phyloP scores from a whole-genome alignment of 1,140 invertebrate species.

The Cherax quadricarinatus region DNA sequence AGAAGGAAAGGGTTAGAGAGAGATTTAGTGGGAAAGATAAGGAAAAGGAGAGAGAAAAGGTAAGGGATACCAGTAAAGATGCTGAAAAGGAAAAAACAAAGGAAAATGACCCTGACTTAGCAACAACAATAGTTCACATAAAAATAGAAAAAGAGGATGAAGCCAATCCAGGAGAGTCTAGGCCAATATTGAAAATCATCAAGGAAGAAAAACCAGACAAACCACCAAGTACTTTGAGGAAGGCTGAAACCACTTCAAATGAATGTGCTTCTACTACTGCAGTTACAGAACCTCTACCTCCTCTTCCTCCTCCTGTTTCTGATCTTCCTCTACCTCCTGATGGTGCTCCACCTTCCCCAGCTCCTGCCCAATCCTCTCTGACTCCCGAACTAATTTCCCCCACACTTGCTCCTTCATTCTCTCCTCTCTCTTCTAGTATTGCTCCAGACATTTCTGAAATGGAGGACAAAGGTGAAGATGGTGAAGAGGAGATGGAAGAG shows the following conservation, averaged over 20 bases:
- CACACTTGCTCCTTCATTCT: neutral
- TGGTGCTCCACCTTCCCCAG: neutral
- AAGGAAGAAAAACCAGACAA: conserved; percentile 64
- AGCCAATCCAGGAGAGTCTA: neutral
- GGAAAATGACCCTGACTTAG: conserved; percentile 43
- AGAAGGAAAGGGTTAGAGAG: conserved; percentile 4
- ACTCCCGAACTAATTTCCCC: neutral
- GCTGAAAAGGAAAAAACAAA: conserved; percentile 43
- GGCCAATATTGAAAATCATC: conserved; percentile 40
- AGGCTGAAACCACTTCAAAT: conserved; percentile 14
- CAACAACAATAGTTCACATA: conserved; percentile 51
- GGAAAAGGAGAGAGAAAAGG: conserved; percentile 21
- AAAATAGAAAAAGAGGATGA: conserved; percentile 66
- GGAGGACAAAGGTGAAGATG: conserved; percentile 5
- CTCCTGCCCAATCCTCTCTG: neutral
- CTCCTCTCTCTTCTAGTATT: neutral
- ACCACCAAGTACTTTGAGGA: conserved; percentile 17
- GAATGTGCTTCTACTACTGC: neutral
- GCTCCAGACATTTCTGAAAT: neutral
- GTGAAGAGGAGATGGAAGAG: conserved; percentile 1
- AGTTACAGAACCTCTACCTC: neutral
- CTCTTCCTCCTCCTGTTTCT: conserved; percentile 11
- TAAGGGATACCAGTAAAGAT: conserved; percentile 8
- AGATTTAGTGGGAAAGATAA: neutral
- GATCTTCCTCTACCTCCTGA: conserved; percentile 8